Conservation (phyloP, 2,888 invertebrate species). For the Deladenus siricidicola region DNA sequence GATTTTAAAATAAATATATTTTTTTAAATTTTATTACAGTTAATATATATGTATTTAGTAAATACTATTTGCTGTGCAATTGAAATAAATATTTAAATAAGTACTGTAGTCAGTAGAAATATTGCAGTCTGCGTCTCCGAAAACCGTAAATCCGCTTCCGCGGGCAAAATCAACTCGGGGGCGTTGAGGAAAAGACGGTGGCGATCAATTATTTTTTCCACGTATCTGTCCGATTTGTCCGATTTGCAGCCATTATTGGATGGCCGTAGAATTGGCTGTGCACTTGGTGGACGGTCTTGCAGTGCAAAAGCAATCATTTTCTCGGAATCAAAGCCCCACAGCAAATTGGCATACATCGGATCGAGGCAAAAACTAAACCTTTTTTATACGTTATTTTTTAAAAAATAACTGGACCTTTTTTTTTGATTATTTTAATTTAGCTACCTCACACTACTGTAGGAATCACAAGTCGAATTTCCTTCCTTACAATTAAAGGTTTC, state of each 20-base stretch:
- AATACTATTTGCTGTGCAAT: too few relatives aligned
- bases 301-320: conserved; percentile 33
- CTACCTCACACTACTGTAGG: too few relatives aligned
- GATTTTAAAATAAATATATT: too few relatives aligned
- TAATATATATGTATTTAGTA: too few relatives aligned
- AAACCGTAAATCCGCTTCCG: conserved; percentile 15
- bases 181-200: conserved; percentile 20
- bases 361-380: conserved; percentile 61
- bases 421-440: too few relatives aligned
- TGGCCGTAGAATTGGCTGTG: not conserved
- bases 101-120: conserved; percentile 23
- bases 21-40: too few relatives aligned
- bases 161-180: conserved; percentile 24
- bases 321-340: conserved; percentile 71
- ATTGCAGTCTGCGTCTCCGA: conserved; percentile 25
- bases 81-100: too few relatives aligned
- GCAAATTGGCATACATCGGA: conserved; percentile 74
- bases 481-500: too few relatives aligned
- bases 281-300: conserved; percentile 6
- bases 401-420: too few relatives aligned
- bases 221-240: too few relatives aligned
- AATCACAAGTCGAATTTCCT: too few relatives aligned
- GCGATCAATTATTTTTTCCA: conserved; percentile 14
- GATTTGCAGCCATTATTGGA: not conserved
- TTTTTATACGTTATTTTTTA: not conserved